Evolutionary conservation across 2,113 vertebrate genomes (phyloP), one percentile per base, ranked within the genome.

Genomic region (Synodontis membranacea): DNA sequence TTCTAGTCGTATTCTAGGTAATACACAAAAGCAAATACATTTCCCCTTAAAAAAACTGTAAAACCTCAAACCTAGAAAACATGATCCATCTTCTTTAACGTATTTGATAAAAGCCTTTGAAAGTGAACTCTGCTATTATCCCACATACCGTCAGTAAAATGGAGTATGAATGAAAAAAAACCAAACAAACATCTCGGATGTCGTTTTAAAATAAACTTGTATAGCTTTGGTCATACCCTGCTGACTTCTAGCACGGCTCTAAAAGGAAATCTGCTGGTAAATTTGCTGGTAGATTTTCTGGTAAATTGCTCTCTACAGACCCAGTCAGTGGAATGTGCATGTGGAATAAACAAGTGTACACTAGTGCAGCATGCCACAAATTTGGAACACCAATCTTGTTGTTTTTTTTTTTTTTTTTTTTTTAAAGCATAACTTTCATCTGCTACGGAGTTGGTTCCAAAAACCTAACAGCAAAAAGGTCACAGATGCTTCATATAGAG

Each of bases 401-500:
- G n/a, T n/a, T n/a, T n/a, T n/a, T n/a, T n/a, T n/a, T n/a, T n/a
- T n/a, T n/a, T n/a, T n/a, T n/a, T n/a, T n/a, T n/a, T 66, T 76
- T 81, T 42, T 83, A 76, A 80, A 86, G 66, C 64, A 85, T 74
- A 84, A 52, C 82, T 76, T 88, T 83, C 64, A 46, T 34, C 83
- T 68, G 52, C 70, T 60, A 31, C 79, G 42, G 60, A 60, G 37
- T 83, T 87, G 46, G 15, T 85, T 76, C 34, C 56, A 78, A 70
- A n/a, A 87, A 78, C 68, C 85, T 42, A 85, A 80, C 7, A n/a
- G 56, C 52, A 66, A 84, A 84, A 42, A 79, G 88, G 91, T 90
- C 82, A 90, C 91, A 88, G 88, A 37, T 90, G 91, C 88, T 46
- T 72, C 89, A 83, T 54, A 89, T 75, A 84, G 89, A 84, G 62